phyloP scores from a whole-genome alignment of 2,888 invertebrate species.

The Acleris sparsana region DNA sequence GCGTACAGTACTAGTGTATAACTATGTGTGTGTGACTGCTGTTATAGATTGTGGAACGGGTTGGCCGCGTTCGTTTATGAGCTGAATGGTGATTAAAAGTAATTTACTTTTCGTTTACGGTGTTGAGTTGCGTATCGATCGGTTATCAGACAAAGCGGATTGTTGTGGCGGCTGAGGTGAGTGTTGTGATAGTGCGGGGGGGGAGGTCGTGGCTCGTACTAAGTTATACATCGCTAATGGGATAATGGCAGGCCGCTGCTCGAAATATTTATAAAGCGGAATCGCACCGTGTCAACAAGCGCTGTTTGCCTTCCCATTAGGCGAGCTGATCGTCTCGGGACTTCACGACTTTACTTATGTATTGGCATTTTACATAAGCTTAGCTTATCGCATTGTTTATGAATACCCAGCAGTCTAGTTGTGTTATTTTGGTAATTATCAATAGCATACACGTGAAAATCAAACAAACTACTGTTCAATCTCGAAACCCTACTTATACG shows the following conservation, averaged over 20 bases:
- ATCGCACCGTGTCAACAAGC: conserved; percentile 74
- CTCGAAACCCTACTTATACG: too few relatives aligned
- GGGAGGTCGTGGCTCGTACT: conserved; percentile 66
- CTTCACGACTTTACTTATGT: conserved; percentile 15
- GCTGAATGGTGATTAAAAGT: conserved; percentile 81
- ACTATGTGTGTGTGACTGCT: conserved; percentile 62
- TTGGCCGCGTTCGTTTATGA: conserved; percentile 74
- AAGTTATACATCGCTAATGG: conserved; percentile 79
- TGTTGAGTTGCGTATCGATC: conserved; percentile 78
- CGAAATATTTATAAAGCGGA: conserved; percentile 78
- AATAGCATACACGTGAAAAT: too few relatives aligned
- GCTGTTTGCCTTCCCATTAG: conserved; percentile 76
- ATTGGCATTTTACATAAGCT: conserved; percentile 9
- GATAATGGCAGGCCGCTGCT: conserved; percentile 70
- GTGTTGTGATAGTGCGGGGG: conserved; percentile 45
- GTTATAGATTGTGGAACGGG: conserved; percentile 72
- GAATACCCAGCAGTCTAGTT: not conserved
- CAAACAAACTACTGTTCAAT: too few relatives aligned
- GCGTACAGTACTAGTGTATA: conserved; percentile 53
- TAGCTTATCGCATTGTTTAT: too few relatives aligned
- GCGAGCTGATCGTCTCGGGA: conserved; percentile 55
- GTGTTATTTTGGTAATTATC: too few relatives aligned
- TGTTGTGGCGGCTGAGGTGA: conserved; percentile 72
- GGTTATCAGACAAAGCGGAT: conserved; percentile 73
- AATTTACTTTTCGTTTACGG: conserved; percentile 80